phyloP scores from a whole-genome alignment of 2,797 vertebrate genomes.

The Centropyge bicolor region DNA sequence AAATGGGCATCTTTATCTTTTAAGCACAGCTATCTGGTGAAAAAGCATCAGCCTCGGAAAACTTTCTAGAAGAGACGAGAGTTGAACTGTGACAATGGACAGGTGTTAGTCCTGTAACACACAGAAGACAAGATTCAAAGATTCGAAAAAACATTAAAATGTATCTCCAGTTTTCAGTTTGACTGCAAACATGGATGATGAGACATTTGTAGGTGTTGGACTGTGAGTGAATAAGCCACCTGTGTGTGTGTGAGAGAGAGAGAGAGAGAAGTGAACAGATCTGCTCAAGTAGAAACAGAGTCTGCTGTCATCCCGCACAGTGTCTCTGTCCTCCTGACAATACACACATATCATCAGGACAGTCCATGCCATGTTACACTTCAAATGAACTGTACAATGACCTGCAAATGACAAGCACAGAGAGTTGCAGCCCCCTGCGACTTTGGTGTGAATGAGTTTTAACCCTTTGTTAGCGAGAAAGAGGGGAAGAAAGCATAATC shows the following conservation, averaged over 20 bases:
- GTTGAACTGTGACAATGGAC: neutral
- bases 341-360: slow-evolving; percentile 74
- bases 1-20: neutral
- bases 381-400: slow-evolving; percentile 84
- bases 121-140: neutral
- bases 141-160: neutral
- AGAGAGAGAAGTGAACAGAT: slow-evolving; percentile 43
- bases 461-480: slow-evolving; percentile 80
- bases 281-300: slow-evolving; percentile 45
- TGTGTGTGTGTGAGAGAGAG: slow-evolving; percentile 46
- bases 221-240: slow-evolving; percentile 36
- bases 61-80: neutral
- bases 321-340: slow-evolving; percentile 69
- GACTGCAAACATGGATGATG: slow-evolving; percentile 18
- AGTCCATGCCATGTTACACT: slow-evolving; percentile 73
- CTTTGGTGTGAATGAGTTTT: slow-evolving; percentile 83
- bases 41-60: neutral
- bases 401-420: slow-evolving; percentile 83
- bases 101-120: neutral
- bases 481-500: slow-evolving; percentile 83
- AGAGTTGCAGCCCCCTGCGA: slow-evolving; percentile 73
- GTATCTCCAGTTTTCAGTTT: neutral
- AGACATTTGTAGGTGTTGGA: slow-evolving; percentile 18
- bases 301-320: slow-evolving; percentile 53
- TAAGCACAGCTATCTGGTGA: neutral